Base-by-base conservation (phyloP, 2,113 vertebrate genomes). In the Thunnus maccoyii region DNA sequence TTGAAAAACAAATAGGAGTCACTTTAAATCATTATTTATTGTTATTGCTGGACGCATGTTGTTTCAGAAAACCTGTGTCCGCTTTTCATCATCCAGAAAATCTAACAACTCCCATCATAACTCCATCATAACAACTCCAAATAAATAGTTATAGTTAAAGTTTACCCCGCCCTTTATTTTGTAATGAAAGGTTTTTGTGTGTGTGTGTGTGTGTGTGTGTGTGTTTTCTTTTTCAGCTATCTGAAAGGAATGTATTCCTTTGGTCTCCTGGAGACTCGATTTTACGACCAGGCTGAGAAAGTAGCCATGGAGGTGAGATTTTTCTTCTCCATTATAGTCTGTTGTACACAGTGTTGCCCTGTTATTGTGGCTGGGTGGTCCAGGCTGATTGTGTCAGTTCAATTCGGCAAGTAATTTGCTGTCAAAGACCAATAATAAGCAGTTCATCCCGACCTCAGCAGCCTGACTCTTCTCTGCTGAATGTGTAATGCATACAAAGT, bases 231-330 rank as follows among this genome's bases (percentile, higher is more conserved):
- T 36, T 32, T 51, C 63, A 99, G 98, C 83, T 99, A 97, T 0
- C 94, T 99, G 72, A 98, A 98, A 75, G 98, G 98, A 72, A 89
- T 96, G 20, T 97, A 97, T 62, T 92, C 98, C 14, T 99, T 99
- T 27, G 98, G 98, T 36, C 92, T 99, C 4, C 85, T 99, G 89
- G 98, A 99, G 93, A 98, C 96, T 67, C 95, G 91, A 79, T 84
- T 95, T 51, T 99, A 97, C 0, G 96, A 97, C 77, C 93, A 93
- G 88, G 98, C 97, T 30, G 95, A 97, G 84, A 95, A 97, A 90
- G 89, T 96, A 9, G 98, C 97, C 73, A 95, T 58, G 90, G 96
- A 99, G 96, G 98, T 99, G 80, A 92, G 84, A 44, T 15, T 56
- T 22, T 65, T 32, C n/a, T 63, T 10, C 44, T 16, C 16, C 0